phyloP scores from a whole-genome alignment of 2,888 invertebrate species.

The Watsonalla cultraria region DNA sequence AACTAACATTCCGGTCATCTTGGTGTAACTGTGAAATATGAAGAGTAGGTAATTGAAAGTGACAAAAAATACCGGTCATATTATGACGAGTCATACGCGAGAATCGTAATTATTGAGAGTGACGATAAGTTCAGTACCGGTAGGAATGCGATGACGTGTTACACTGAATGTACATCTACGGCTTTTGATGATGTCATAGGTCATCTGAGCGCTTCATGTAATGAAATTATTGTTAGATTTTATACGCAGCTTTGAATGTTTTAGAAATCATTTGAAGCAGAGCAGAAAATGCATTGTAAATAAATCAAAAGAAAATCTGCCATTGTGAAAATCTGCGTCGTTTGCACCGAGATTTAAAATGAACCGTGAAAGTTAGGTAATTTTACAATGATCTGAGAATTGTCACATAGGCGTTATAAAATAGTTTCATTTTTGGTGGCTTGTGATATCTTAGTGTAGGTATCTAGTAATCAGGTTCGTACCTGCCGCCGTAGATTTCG shows the following conservation, averaged over 20 bases:
- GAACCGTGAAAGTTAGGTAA: too few relatives aligned
- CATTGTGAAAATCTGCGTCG: too few relatives aligned
- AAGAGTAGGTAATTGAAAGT: not conserved
- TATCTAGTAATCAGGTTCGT: constrained; percentile 32
- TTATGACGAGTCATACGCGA: too few relatives aligned
- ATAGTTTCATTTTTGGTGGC: not conserved
- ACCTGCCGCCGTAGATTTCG: constrained; percentile 95
- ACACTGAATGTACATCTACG: not conserved
- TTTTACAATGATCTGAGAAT: not conserved
- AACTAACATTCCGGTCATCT: too few relatives aligned
- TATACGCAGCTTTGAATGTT: not conserved
- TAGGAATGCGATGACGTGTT: constrained; percentile 5
- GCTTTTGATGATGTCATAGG: constrained; percentile 9
- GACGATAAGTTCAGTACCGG: not conserved
- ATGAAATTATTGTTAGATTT: not conserved
- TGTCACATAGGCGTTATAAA: not conserved
- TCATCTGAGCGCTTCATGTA: not conserved
- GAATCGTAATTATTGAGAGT: not conserved
- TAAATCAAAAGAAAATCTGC: too few relatives aligned
- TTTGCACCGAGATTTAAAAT: too few relatives aligned
- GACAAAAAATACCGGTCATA: not conserved
- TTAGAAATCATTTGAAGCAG: too few relatives aligned
- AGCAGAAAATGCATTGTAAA: too few relatives aligned
- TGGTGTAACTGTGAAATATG: too few relatives aligned
- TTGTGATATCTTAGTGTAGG: too few relatives aligned